These are phyloP conservation scores for Amblyjoppa proteus DNA, from an alignment of 2,888 invertebrate genomes.

Conservation along the genomic window DNA sequence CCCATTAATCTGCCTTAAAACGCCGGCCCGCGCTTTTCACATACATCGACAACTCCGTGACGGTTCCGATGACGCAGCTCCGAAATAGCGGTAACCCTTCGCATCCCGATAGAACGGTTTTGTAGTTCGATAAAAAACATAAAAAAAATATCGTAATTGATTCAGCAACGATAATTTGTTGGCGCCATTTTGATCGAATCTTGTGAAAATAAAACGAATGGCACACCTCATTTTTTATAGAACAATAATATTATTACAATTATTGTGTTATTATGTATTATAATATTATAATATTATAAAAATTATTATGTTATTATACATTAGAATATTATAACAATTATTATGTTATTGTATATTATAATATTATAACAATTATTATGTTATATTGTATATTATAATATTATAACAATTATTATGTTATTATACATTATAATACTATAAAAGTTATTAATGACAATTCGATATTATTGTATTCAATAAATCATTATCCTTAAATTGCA, in stretches of 20 bases:
- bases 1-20: conserved; percentile 79
- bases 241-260: no score
- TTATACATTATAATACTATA: no score
- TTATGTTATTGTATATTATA: no score
- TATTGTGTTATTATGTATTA: no score
- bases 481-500: background rate
- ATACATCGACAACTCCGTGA: conserved; percentile 30
- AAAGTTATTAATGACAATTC: background rate
- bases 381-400: no score
- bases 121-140: background rate
- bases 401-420: no score
- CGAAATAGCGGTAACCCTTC: conserved; percentile 54
- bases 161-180: background rate
- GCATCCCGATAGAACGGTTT: background rate
- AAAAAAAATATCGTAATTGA: background rate
- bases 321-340: no score
- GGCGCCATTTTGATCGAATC: background rate
- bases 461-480: background rate
- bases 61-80: conserved; percentile 45
- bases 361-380: no score
- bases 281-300: no score
- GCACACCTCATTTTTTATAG: no score
- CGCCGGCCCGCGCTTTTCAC: conserved; percentile 60
- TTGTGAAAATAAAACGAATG: background rate
- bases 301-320: no score